Conservation (phyloP, 2,113 vertebrate species). For the Megaceryle maxima region DNA sequence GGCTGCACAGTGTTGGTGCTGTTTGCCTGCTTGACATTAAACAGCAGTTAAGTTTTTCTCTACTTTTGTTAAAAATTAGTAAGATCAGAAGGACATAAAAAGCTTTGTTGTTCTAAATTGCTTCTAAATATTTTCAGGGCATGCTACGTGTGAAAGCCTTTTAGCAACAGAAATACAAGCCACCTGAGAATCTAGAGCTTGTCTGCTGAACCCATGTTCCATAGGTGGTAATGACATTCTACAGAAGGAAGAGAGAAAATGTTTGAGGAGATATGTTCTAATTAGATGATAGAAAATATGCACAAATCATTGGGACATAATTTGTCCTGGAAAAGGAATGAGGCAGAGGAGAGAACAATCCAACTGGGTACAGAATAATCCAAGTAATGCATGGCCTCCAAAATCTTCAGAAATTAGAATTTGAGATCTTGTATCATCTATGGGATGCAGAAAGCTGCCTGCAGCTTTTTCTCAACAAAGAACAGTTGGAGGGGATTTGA, state of each 20-base stretch:
- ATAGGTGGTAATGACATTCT: not conserved
- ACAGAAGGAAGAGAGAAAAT: not conserved
- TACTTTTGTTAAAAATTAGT: not conserved
- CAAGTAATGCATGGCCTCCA: not conserved
- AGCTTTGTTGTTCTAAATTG: not conserved
- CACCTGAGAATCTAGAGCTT: not conserved
- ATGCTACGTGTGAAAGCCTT: not conserved
- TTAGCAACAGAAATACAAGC: not conserved
- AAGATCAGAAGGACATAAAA: not conserved
- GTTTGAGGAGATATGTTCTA: not conserved
- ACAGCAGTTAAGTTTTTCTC: not conserved
- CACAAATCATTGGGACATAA: not conserved
- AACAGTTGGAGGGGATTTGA: not conserved
- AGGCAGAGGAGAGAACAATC: not conserved
- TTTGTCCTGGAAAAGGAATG: not conserved
- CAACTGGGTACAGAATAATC: not conserved
- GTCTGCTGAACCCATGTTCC: not conserved
- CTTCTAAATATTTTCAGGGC: not conserved
- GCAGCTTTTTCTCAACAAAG: not conserved
- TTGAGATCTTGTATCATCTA: not conserved
- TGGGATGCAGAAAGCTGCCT: not conserved
- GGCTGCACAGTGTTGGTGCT: not conserved
- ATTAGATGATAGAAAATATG: not conserved
- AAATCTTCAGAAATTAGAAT: not conserved
- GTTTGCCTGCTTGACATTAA: not conserved